phyloP scores from a whole-genome alignment of 2,888 invertebrate genomes.

The Tromatobia lineatoria region DNA sequence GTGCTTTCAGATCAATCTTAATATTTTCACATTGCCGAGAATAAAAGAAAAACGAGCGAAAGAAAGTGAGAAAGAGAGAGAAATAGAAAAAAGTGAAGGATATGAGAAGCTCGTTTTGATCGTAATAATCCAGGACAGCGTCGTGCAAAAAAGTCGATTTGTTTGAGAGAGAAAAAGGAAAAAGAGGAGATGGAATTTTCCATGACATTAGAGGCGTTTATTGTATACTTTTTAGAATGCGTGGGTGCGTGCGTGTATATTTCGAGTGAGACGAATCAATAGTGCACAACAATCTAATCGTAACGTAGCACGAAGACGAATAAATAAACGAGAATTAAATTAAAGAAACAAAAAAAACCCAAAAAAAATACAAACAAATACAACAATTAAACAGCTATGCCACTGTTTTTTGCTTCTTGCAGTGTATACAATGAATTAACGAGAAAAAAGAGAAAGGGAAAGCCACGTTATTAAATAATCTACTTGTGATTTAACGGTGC shows the following conservation, averaged over 20 bases:
- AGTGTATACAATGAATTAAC: slow-evolving; percentile 72
- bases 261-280: slow-evolving; percentile 46
- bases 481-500: slow-evolving; percentile 66
- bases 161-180: slow-evolving; percentile 66
- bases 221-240: slow-evolving; percentile 67
- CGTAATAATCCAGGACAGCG: slow-evolving; percentile 66
- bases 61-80: neutral
- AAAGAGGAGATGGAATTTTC: slow-evolving; percentile 75
- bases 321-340: slow-evolving; percentile 24
- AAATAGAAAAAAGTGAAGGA: neutral
- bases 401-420: slow-evolving; percentile 78
- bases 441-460: slow-evolving; percentile 4
- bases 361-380: slow-evolving; percentile 36
- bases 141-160: slow-evolving; percentile 73
- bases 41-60: slow-evolving; percentile 14
- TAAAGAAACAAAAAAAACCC: slow-evolving; percentile 24
- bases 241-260: slow-evolving; percentile 56
- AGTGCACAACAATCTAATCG: slow-evolving; percentile 61
- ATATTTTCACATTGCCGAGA: slow-evolving; percentile 60
- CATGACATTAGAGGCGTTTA: slow-evolving; percentile 81
- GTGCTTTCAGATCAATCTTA: slow-evolving; percentile 49
- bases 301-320: slow-evolving; percentile 56
- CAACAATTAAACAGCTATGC: slow-evolving; percentile 71
- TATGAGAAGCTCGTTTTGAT: slow-evolving; percentile 27
- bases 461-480: slow-evolving; percentile 60